phyloP scores from a whole-genome alignment of 2,113 vertebrate genomes.

The Neoarius graeffei region DNA sequence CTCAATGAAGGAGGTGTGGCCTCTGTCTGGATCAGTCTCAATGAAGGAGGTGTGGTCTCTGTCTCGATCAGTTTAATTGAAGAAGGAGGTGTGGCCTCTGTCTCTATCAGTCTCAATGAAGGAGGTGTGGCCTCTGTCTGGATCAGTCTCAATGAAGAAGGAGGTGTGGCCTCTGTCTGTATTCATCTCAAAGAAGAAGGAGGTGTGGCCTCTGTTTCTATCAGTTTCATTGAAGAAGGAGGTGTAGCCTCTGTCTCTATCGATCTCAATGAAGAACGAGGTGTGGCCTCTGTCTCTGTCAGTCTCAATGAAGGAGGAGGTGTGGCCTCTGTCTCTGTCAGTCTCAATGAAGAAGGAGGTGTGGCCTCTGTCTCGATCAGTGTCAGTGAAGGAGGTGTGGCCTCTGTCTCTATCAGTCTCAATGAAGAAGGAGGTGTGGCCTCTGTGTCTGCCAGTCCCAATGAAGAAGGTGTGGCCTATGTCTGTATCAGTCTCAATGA shows the following conservation, averaged over 20 bases:
- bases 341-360: not conserved
- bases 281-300: not conserved
- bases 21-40: no score
- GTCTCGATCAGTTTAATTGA: not conserved
- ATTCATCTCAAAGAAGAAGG: no score
- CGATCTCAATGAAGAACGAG: not conserved
- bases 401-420: not conserved
- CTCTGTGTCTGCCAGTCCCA: no score
- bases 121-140: not conserved
- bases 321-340: not conserved
- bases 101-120: not conserved
- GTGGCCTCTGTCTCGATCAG: not conserved
- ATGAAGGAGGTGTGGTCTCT: not conserved
- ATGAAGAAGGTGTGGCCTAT: no score
- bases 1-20: no score
- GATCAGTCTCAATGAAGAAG: not conserved
- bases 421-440: not conserved
- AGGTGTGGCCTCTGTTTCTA: no score
- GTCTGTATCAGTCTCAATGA: not conserved
- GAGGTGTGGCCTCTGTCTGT: not conserved
- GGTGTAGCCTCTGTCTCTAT: not conserved
- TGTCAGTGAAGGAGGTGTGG: not conserved
- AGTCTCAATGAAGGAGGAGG: not conserved
- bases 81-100: not conserved
- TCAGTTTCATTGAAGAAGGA: not conserved